These are phyloP conservation scores for Eilema depressum DNA, from an alignment of 2,888 invertebrate species.

Conservation along the genomic window DNA sequence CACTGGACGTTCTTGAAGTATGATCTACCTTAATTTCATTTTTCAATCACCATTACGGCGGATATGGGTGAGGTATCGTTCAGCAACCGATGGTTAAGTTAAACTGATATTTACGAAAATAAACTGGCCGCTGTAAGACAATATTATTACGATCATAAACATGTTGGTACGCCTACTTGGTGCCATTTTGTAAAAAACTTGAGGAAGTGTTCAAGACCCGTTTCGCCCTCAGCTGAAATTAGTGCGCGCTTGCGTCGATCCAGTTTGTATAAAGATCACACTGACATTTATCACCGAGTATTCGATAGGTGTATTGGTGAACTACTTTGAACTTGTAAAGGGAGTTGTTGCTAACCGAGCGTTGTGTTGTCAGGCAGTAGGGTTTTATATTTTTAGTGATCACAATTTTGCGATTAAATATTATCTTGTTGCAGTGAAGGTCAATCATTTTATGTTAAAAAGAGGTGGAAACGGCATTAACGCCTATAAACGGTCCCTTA, in stretches of 20 bases:
- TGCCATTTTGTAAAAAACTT: conserved; percentile 59
- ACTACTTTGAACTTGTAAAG: conserved; percentile 42
- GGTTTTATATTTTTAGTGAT: background rate
- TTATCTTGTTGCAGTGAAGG: background rate
- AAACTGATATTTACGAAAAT: conserved; percentile 37
- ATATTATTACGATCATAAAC: conserved; percentile 42
- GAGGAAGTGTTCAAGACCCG: conserved; percentile 78
- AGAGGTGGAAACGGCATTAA: background rate
- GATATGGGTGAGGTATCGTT: conserved; percentile 11
- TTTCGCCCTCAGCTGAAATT: conserved; percentile 78
- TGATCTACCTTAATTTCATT: conserved; percentile 16
- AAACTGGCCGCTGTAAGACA: conserved; percentile 35
- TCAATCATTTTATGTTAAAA: background rate
- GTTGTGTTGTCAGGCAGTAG: conserved; percentile 25
- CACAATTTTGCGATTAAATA: background rate
- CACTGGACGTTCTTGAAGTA: conserved; percentile 11
- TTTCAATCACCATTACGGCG: conserved; percentile 18
- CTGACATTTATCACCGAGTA: conserved; percentile 76
- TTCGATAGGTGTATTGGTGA: conserved; percentile 31
- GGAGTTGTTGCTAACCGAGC: conserved; percentile 23
- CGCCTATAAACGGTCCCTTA: background rate
- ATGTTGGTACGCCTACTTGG: conserved; percentile 50
- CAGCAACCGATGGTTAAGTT: conserved; percentile 29
- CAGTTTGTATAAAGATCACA: conserved; percentile 80
- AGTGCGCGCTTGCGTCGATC: conserved; percentile 64